Conservation (phyloP, 1,140 invertebrate genomes). For the Diabrotica undecimpunctata region DNA sequence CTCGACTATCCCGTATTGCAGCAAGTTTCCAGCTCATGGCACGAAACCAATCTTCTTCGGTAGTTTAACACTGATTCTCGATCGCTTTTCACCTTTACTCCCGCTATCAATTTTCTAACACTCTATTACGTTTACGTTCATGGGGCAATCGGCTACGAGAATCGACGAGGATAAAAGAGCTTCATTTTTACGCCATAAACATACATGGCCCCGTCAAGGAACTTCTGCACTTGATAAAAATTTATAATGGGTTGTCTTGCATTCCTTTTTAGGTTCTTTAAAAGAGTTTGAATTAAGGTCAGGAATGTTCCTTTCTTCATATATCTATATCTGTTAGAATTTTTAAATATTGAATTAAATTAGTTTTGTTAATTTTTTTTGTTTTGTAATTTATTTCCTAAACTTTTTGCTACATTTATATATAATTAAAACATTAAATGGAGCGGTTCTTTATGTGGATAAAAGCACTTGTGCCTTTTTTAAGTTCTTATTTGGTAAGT, state of each 20-base stretch:
- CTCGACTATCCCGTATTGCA: background rate
- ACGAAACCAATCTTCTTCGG: conserved; percentile 42
- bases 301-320: too few species aligned
- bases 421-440: too few species aligned
- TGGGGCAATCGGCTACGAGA: conserved; percentile 38
- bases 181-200: conserved; percentile 42
- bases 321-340: too few species aligned
- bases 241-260: conserved; percentile 14
- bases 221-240: conserved; percentile 35
- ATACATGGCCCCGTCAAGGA: conserved; percentile 27
- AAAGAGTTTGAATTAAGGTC: too few species aligned
- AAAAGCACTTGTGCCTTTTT: too few species aligned
- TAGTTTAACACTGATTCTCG: conserved; percentile 40
- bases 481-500: too few species aligned
- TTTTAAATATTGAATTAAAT: too few species aligned
- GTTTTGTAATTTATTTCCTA: too few species aligned
- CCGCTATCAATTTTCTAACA: conserved; percentile 42
- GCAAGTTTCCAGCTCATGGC: conserved; percentile 25
- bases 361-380: too few species aligned
- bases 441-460: too few species aligned
- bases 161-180: conserved; percentile 37
- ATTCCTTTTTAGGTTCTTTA: too few species aligned
- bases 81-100: conserved; percentile 45
- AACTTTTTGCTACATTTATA: too few species aligned
- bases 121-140: conserved; percentile 42